A percentile compares a stretch with the other conserved stretches of the same genome.
Evolutionary conservation across 2,797 vertebrate species (phyloP).

Genomic region (Sylvilagus floridanus): DNA sequence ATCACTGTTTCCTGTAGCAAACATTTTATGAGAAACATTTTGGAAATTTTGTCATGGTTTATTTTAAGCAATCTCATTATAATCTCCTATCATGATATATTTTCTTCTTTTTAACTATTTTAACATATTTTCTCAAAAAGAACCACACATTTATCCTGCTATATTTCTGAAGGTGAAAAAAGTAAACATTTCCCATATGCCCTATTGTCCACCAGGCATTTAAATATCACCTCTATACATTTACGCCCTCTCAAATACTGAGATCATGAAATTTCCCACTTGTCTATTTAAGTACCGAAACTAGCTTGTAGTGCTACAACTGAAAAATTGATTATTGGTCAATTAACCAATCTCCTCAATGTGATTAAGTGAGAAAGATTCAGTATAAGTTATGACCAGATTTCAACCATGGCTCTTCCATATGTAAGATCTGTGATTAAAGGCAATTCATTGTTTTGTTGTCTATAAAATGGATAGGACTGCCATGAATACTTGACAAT

Average conservation of each 20-base stretch:
- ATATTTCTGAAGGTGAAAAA: neutral
- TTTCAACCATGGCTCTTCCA: neutral
- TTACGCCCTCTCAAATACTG: neutral
- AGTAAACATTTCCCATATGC: neutral
- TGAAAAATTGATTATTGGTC: neutral
- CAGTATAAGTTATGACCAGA: neutral
- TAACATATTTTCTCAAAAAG: neutral
- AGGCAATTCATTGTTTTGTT: neutral
- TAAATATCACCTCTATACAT: neutral
- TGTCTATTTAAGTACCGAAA: neutral
- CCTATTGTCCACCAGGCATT: neutral
- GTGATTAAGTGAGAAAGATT: neutral
- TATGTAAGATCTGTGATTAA: neutral
- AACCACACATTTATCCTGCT: neutral
- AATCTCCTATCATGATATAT: neutral
- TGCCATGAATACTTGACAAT: neutral
- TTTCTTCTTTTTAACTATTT: neutral
- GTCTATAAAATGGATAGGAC: neutral
- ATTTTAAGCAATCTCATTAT: neutral
- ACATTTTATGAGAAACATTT: neutral
- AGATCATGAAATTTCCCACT: neutral
- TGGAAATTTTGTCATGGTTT: neutral
- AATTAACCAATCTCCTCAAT: neutral
- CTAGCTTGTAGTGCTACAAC: neutral
- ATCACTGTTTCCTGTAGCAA: neutral